Conservation (phyloP, 1,140 invertebrate species). For the Neuroterus valhalla region DNA sequence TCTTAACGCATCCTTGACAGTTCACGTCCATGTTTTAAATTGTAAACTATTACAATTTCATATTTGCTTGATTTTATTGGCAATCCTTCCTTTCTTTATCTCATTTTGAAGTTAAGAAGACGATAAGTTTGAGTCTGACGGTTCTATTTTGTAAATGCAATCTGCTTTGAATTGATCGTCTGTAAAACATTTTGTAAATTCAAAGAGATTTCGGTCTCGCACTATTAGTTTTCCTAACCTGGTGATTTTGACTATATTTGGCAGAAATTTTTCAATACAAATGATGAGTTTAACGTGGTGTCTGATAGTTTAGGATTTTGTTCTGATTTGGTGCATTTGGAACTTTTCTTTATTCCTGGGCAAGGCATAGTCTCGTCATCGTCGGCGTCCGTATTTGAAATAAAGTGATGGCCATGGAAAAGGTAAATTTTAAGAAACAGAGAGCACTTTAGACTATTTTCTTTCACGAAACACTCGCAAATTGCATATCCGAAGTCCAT, state of each 20-base stretch:
- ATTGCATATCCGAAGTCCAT: conserved; percentile 8
- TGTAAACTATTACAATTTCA: too few relatives aligned
- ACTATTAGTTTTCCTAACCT: conserved; percentile 44
- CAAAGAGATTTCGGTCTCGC: conserved; percentile 35
- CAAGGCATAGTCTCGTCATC: conserved; percentile 60
- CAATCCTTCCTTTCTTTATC: too few relatives aligned
- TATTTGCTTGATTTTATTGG: too few relatives aligned
- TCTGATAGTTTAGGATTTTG: conserved; percentile 64
- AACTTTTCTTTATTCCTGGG: conserved; percentile 47
- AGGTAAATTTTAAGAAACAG: conserved; percentile 61
- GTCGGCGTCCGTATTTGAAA: conserved; percentile 56
- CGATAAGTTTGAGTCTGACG: too few relatives aligned
- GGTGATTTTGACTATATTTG: conserved; percentile 33
- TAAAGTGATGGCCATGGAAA: conserved; percentile 65
- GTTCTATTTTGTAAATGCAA: too few relatives aligned
- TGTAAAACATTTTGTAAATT: not conserved
- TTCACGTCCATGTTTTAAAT: too few relatives aligned
- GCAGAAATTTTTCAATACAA: conserved; percentile 33
- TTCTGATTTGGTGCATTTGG: conserved; percentile 62
- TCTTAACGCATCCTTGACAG: too few relatives aligned
- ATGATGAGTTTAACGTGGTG: conserved; percentile 45
- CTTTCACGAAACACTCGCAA: conserved; percentile 9
- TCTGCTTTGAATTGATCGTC: too few relatives aligned
- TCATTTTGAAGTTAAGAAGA: too few relatives aligned
- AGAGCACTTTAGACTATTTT: not conserved